phyloP scores from a whole-genome alignment of 1,140 invertebrate species.

The Zaprionus inermis region DNA sequence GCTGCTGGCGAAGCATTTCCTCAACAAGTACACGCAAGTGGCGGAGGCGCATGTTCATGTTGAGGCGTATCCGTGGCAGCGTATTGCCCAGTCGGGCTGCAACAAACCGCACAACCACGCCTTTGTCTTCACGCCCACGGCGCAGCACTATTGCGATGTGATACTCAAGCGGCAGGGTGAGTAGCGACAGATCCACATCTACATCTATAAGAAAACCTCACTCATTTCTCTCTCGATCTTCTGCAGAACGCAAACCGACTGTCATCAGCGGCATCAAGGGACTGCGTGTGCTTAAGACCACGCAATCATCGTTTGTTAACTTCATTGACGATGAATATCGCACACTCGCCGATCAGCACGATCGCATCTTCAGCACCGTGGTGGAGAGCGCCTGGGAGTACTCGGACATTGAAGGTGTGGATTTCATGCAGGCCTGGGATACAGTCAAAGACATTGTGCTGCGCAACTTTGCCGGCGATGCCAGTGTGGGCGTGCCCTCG shows the following conservation, averaged over 20 bases:
- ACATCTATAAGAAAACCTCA: too few species aligned
- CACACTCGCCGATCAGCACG: slow-evolving; percentile 89
- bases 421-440: slow-evolving; percentile 88
- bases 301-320: slow-evolving; percentile 90
- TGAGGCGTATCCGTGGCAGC: slow-evolving; percentile 90
- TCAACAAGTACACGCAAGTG: slow-evolving; percentile 89
- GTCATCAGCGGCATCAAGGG: slow-evolving; percentile 88
- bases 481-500: slow-evolving; percentile 88
- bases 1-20: slow-evolving; percentile 88
- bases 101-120: slow-evolving; percentile 88
- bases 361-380: slow-evolving; percentile 90
- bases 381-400: slow-evolving; percentile 90
- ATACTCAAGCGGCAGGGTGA: slow-evolving; percentile 87
- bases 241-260: slow-evolving; percentile 83
- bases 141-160: slow-evolving; percentile 88
- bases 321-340: slow-evolving; percentile 91
- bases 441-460: slow-evolving; percentile 89
- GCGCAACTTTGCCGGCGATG: slow-evolving; percentile 89
- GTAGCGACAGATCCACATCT: slow-evolving; percentile 30
- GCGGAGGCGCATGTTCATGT: slow-evolving; percentile 88
- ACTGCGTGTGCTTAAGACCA: slow-evolving; percentile 90
- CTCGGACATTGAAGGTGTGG: slow-evolving; percentile 86
- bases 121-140: slow-evolving; percentile 88
- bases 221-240: too few species aligned
- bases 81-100: slow-evolving; percentile 85